Base-by-base conservation (phyloP, 2,797 vertebrate genomes). In the Allobates femoralis region DNA sequence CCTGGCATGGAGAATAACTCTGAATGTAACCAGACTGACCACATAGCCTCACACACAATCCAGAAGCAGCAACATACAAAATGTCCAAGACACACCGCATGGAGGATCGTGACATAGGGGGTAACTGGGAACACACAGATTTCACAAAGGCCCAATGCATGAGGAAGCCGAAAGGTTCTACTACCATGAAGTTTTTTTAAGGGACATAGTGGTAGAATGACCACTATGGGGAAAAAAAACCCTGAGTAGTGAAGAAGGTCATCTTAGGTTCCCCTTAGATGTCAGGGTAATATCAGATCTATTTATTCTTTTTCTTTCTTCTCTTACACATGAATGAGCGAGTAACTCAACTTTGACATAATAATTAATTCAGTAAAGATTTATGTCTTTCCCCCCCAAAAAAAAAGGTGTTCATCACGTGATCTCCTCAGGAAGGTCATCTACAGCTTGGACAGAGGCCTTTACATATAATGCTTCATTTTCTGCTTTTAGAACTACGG, bases 401-500 rank as follows among this genome's bases (percentile, higher is more conserved):
- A 7, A 30, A 30, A 7, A 21, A 51, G 3, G 5, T 55, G 53
- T 55, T 76, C 56, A 11, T 78, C 8, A 37, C 2, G 76, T 10
- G 8, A 78, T n/a, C 14, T 26, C 26, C n/a, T 26, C 62, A 7
- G 23, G 15, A 79, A 79, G 53, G 55, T 78, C 76, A 41, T 34
- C 18, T 21, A 37, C 30, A 23, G n/a, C 12, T 79, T 60, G 30
- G 30, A 37, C 18, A 28, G 3, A 60, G 32, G 51, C 7, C 5
- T 55, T 10, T 18, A 75, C 26, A 76, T 64, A 41, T 28, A 30
- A 32, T 74, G 74, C 37, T 55, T 81, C 23, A 64, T 66, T 34
- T 79, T 51, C 64, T 50, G 15, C 60, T 50, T 73, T 60, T 77
- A 78, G 58, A 83, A 85, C 67, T n/a, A n/a, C n/a, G n/a, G n/a